Conservation (phyloP, 2,113 vertebrate genomes). For the Tragelaphus buxtoni region DNA sequence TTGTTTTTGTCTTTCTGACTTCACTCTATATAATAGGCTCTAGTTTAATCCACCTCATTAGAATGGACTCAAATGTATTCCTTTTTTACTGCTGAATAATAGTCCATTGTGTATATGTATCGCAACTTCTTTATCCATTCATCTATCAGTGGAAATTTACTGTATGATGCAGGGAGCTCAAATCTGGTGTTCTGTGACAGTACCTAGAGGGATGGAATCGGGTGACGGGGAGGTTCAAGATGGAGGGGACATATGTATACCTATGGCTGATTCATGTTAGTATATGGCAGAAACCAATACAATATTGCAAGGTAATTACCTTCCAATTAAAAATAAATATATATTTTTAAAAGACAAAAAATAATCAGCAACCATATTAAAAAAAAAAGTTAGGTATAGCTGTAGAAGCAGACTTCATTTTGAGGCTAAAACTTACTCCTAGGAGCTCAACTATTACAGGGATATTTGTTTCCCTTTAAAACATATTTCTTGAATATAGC, state of each 20-base stretch:
- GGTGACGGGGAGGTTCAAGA: neutral
- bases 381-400: neutral
- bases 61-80: neutral
- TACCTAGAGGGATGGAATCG: neutral
- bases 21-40: neutral
- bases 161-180: neutral
- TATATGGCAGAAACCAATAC: neutral
- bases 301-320: neutral
- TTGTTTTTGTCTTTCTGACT: neutral
- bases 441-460: neutral
- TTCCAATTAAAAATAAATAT: neutral
- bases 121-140: neutral
- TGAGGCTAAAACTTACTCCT: neutral
- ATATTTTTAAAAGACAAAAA: neutral
- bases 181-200: neutral
- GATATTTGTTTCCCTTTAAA: neutral
- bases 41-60: neutral
- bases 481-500: neutral
- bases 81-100: neutral
- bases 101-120: neutral
- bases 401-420: neutral
- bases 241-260: neutral
- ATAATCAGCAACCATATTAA: neutral
- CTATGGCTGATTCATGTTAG: neutral
- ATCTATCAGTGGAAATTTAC: neutral